Conservation (phyloP, 2,888 invertebrate species). For the Eupithecia subumbrata region DNA sequence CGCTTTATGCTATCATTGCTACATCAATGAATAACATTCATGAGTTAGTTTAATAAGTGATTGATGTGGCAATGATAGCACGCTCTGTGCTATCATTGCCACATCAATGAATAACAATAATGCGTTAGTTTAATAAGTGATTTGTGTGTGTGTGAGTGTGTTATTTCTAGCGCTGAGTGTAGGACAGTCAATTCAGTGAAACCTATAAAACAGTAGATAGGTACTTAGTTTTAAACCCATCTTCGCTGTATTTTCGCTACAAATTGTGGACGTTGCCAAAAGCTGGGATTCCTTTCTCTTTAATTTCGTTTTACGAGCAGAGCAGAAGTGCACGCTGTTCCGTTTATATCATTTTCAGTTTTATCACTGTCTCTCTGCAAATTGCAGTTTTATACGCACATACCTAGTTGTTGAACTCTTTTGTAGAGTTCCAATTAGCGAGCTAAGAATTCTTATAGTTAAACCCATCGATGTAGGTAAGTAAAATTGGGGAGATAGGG, state of each 20-base stretch:
- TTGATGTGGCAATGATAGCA: no score
- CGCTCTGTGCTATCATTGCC: no score
- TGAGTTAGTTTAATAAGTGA: no score
- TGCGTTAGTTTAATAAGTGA: no score
- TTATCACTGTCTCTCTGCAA: background rate
- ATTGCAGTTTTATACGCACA: background rate
- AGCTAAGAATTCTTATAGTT: background rate
- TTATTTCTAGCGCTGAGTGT: no score
- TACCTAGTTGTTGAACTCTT: background rate
- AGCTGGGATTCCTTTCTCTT: constrained; percentile 26
- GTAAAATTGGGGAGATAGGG: no score
- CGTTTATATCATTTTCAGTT: constrained; percentile 11
- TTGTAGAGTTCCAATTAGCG: background rate
- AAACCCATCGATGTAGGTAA: no score
- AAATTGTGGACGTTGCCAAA: constrained; percentile 8
- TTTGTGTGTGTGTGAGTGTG: no score
- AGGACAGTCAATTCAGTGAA: background rate
- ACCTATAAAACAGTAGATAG: background rate
- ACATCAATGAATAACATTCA: no score
- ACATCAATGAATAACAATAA: no score
- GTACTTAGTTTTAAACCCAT: background rate
- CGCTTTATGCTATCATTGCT: no score
- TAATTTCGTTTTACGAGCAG: constrained; percentile 27
- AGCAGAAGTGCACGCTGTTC: constrained; percentile 11
- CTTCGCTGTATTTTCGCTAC: constrained; percentile 12